These are phyloP conservation scores for Tipula helvola DNA, from an alignment of 2,888 invertebrate genomes.

Conservation along the genomic window DNA sequence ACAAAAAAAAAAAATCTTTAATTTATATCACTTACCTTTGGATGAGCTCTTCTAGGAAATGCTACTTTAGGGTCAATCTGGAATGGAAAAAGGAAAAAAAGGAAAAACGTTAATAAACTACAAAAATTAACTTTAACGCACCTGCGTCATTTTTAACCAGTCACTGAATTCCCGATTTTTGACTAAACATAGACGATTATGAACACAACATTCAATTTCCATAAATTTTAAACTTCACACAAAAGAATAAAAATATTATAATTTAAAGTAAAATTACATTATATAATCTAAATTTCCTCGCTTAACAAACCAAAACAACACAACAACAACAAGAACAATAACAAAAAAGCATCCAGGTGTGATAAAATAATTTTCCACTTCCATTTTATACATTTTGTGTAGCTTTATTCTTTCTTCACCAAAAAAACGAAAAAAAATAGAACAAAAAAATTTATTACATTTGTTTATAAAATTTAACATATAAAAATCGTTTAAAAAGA, in stretches of 20 bases:
- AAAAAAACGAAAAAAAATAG: background rate
- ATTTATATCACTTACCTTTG: slow-evolving; percentile 66
- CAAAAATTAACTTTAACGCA: background rate
- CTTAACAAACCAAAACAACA: slow-evolving; percentile 8
- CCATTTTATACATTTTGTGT: background rate
- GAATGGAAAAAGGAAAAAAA: slow-evolving; percentile 26
- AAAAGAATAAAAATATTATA: background rate
- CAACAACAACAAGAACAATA: background rate
- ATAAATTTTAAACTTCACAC: background rate
- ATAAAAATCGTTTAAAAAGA: slow-evolving; percentile 9
- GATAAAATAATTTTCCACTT: slow-evolving; percentile 9
- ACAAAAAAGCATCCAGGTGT: slow-evolving; percentile 8
- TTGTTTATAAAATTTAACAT: slow-evolving; percentile 9
- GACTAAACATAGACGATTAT: background rate
- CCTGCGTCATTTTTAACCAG: background rate
- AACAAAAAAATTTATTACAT: slow-evolving; percentile 8
- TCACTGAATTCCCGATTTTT: background rate
- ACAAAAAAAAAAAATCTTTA: background rate
- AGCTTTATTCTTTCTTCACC: background rate
- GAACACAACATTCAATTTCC: background rate
- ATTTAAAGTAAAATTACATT: background rate
- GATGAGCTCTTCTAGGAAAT: slow-evolving; percentile 97
- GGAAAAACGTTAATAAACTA: background rate
- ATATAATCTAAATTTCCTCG: background rate
- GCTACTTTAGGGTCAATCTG: slow-evolving; percentile 99